Conservation (phyloP, 2,113 vertebrate species). For the Pantherophis guttatus region DNA sequence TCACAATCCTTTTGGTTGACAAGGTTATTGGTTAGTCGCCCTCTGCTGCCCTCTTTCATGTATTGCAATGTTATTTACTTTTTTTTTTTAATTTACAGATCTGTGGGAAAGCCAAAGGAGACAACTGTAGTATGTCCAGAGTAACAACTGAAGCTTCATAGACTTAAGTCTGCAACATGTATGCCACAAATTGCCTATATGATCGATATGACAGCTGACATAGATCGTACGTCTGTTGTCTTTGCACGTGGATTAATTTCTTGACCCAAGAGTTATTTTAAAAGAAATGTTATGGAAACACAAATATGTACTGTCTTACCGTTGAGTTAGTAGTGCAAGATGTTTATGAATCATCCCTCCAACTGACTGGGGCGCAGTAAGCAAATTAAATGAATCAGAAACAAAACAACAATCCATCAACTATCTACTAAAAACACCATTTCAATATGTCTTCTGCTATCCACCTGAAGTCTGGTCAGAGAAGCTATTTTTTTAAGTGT, state of each 20-base stretch:
- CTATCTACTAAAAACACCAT: not conserved
- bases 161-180: not conserved
- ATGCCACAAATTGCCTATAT: not conserved
- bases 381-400: not conserved
- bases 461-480: not conserved
- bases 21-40: not conserved
- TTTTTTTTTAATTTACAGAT: not conserved
- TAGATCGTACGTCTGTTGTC: not conserved
- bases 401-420: not conserved
- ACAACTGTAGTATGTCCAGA: not conserved
- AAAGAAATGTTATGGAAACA: not conserved
- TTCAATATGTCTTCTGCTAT: not conserved
- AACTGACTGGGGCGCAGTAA: not conserved
- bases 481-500: slow-evolving; percentile 60
- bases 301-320: slow-evolving; percentile 59
- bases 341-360: not conserved
- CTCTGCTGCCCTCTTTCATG: too few relatives aligned
- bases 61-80: not conserved
- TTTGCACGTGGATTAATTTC: not conserved
- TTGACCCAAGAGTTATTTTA: not conserved
- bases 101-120: not conserved
- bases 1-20: not conserved
- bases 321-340: slow-evolving; percentile 66
- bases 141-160: not conserved
- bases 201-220: not conserved